Evolutionary conservation across 2,797 vertebrate genomes (phyloP), one percentile per base, ranked within the genome.

Genomic region (Cynopterus sphinx): DNA sequence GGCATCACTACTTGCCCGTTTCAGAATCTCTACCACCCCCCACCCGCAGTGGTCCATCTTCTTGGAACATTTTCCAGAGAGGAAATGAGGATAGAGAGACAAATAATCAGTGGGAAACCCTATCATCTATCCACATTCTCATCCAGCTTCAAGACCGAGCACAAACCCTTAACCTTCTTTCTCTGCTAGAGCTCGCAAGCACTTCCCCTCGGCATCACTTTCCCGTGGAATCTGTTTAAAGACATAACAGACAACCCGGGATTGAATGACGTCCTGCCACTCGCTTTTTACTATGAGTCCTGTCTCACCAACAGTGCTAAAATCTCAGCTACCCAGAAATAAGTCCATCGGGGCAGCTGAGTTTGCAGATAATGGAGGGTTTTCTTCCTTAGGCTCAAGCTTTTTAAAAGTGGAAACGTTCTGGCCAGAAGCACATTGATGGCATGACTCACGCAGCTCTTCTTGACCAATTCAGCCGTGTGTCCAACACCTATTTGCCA

Each of bases 281-380:
- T 77, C 26, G 31, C 68, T 90, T 1, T 13, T 51, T 39, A 33
- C 13, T 26, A 1, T 82, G n/a, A n/a, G 26, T 68, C 59, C 49
- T 33, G 36, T 39, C 51, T 89, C 74, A 33, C 67, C 41, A 61
- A 74, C 26, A 82, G 33, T 24, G 31, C 1, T 70, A 46, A 92
- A 68, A 59, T 21, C 28, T 93, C 63, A 65, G 70, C n/a, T 74
- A 63, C 51, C n/a, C 21, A 49, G 81, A 88, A 90, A 46, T 4
- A 71, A 51, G 36, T 31, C 65, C 19, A 46, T 39, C 41, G 31
- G 5, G 55, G 16, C 2, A 11, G 2, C 36, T 59, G 53, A 24
- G 8, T 73, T 89, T 39, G 57, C 46, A 41, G 81, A 51, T 51
- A 68, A 46, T 0, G 7, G 46, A 87, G 1, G 26, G 9, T 16